These are phyloP conservation scores for Cyclophora punctaria DNA, from an alignment of 2,888 invertebrate genomes.

Conservation along the genomic window DNA sequence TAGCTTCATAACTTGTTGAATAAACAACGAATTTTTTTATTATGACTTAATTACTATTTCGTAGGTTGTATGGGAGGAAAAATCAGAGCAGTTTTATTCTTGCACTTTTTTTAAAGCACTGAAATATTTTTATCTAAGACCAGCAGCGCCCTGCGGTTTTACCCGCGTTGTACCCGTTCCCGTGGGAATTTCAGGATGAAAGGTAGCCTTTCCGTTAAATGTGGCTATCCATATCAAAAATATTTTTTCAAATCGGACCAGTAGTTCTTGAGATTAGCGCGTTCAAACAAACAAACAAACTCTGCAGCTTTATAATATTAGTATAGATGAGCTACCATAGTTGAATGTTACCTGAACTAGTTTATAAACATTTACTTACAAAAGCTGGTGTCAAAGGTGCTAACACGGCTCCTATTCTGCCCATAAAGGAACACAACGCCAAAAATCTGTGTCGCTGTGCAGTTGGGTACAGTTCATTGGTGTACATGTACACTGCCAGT, in stretches of 20 bases:
- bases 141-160: too few species aligned
- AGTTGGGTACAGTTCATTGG: slow-evolving; percentile 80
- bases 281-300: background rate
- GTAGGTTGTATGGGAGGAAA: background rate
- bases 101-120: too few species aligned
- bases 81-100: background rate
- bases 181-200: too few species aligned
- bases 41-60: background rate
- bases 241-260: too few species aligned
- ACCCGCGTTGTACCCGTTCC: too few species aligned
- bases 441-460: slow-evolving; percentile 76
- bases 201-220: too few species aligned
- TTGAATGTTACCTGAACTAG: background rate
- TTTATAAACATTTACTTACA: slow-evolving; percentile 39
- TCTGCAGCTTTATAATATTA: background rate
- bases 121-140: too few species aligned
- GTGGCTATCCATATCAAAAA: too few species aligned
- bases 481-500: slow-evolving; percentile 76
- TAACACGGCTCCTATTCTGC: slow-evolving; percentile 78
- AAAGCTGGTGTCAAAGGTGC: slow-evolving; percentile 79
- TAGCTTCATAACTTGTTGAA: background rate
- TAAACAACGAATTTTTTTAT: background rate
- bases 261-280: too few species aligned
- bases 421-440: slow-evolving; percentile 79
- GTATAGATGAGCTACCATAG: background rate